Conservation (phyloP, 2,888 invertebrate species). For the Epinotia brunnichana region DNA sequence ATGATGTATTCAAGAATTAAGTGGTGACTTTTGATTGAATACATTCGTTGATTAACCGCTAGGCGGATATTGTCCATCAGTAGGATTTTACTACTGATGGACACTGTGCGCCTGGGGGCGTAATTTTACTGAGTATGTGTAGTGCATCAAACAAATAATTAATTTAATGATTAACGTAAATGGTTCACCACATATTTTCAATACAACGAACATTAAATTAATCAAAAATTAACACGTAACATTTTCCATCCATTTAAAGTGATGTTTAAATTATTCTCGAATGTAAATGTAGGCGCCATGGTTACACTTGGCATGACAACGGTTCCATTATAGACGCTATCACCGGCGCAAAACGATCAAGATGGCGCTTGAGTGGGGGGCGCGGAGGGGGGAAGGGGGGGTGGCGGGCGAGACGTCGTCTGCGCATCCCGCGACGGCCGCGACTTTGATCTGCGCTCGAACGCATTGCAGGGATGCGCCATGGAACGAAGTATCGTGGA, state of each 20-base stretch:
- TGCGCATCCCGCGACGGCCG: slow-evolving; percentile 80
- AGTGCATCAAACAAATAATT: not conserved
- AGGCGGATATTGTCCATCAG: no score
- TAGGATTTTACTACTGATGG: not conserved
- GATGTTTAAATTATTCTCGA: slow-evolving; percentile 51
- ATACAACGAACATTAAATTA: slow-evolving; percentile 17
- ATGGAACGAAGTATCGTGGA: slow-evolving; percentile 14
- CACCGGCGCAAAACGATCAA: slow-evolving; percentile 42
- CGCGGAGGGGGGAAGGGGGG: slow-evolving; percentile 59
- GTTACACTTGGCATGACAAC: slow-evolving; percentile 20
- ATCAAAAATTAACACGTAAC: slow-evolving; percentile 44
- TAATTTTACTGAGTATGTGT: not conserved
- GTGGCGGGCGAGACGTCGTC: slow-evolving; percentile 73
- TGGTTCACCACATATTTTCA: not conserved
- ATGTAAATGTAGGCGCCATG: slow-evolving; percentile 46
- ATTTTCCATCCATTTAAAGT: slow-evolving; percentile 52
- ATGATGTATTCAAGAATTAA: not conserved
- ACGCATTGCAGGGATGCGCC: slow-evolving; percentile 34
- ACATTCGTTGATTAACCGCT: not conserved
- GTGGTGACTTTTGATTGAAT: not conserved
- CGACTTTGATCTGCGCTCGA: slow-evolving; percentile 50
- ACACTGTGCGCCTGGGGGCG: not conserved
- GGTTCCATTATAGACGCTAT: slow-evolving; percentile 40
- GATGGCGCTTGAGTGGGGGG: slow-evolving; percentile 41
- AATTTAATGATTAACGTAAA: not conserved